These are phyloP conservation scores for Synergus umbraculus DNA, from an alignment of 2,888 invertebrate genomes.

Conservation along the genomic window DNA sequence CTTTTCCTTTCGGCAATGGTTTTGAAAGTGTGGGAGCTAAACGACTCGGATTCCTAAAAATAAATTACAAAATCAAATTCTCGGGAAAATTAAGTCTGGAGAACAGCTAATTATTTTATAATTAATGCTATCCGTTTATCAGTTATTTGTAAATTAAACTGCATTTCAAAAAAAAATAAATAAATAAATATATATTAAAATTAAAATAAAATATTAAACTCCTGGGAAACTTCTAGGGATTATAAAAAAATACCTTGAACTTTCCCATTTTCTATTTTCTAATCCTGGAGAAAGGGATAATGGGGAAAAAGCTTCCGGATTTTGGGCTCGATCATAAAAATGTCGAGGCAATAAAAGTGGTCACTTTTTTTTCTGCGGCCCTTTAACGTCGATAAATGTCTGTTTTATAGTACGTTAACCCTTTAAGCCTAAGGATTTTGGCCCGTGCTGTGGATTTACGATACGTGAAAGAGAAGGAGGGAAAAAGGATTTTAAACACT, in stretches of 20 bases:
- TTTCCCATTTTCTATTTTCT: not conserved
- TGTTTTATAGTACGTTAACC: conserved; percentile 13
- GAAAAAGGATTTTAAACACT: not conserved
- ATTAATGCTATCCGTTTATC: too few relatives aligned
- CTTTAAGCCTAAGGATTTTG: not conserved
- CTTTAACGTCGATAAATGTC: not conserved
- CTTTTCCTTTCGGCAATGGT: not conserved
- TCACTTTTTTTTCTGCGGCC: not conserved
- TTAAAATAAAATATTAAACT: not conserved
- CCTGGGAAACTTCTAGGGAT: not conserved
- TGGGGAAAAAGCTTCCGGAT: not conserved
- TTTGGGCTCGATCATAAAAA: not conserved
- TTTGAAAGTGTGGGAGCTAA: conserved; percentile 12
- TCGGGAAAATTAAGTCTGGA: too few relatives aligned
- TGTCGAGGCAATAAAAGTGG: not conserved
- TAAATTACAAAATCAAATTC: not conserved
- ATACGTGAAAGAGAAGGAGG: not conserved
- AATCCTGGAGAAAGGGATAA: not conserved
- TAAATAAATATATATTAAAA: too few relatives aligned
- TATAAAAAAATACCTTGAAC: not conserved
- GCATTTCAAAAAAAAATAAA: too few relatives aligned
- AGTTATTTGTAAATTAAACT: too few relatives aligned
- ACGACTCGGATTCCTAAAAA: not conserved
- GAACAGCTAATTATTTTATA: too few relatives aligned
- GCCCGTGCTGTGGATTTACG: conserved; percentile 13